Evolutionary conservation across 2,113 vertebrate species (phyloP).

Genomic region (Noturus placidus): DNA sequence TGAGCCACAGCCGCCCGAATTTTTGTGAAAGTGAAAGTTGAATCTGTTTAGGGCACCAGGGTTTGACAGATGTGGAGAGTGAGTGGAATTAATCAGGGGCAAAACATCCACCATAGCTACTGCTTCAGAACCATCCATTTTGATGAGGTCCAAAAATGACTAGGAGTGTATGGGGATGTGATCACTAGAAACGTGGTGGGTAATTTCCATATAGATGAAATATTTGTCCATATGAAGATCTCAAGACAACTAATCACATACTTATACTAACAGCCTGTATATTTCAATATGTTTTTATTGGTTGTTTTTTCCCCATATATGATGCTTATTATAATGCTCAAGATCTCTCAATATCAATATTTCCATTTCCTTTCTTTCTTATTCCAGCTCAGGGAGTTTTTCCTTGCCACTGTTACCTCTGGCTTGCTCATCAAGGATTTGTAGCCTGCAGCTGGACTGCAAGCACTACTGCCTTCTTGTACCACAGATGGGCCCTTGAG

Average conservation of each 20-base stretch:
- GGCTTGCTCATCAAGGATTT: background rate
- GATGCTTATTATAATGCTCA: background rate
- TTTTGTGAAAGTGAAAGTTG: background rate
- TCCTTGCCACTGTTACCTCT: background rate
- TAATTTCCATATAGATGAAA: conserved; percentile 8
- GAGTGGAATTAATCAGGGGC: background rate
- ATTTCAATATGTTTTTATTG: background rate
- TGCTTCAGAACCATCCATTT: background rate
- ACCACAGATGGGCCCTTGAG: background rate
- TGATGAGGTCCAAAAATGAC: conserved; percentile 2
- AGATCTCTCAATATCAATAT: background rate
- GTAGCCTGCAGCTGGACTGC: background rate
- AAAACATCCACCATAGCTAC: background rate
- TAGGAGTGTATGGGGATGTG: background rate
- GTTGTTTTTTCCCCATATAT: background rate
- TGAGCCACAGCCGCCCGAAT: too few relatives aligned
- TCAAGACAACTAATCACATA: background rate
- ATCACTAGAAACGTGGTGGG: background rate
- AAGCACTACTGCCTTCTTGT: background rate
- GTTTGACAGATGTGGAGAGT: background rate
- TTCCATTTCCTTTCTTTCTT: background rate
- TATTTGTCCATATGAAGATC: background rate
- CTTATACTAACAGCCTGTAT: background rate
- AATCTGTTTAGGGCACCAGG: background rate
- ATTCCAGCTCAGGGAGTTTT: background rate